Evolutionary conservation across 2,888 invertebrate species (phyloP).

Genomic region (Argyresthia albistria): DNA sequence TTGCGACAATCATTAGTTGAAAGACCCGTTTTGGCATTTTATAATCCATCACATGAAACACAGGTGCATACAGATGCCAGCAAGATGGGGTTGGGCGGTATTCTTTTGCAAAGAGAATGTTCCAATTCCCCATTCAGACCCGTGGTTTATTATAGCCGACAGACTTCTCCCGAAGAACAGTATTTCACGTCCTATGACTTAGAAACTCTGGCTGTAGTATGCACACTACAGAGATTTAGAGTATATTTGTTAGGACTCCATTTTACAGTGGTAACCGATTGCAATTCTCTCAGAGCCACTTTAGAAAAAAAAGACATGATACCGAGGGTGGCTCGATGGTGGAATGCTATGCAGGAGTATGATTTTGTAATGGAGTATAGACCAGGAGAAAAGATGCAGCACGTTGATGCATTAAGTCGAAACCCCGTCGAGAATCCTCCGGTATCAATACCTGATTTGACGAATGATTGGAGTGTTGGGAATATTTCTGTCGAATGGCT

Average conservation of each 20-base stretch:
- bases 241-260: conserved; percentile 17
- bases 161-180: conserved; percentile 21
- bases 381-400: conserved; percentile 20
- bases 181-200: conserved; percentile 28
- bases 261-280: conserved; percentile 17
- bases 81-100: conserved; percentile 17
- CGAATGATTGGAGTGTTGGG: conserved; percentile 5
- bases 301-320: conserved; percentile 18
- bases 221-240: conserved; percentile 14
- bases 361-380: conserved; percentile 19
- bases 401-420: conserved; percentile 21
- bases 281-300: conserved; percentile 19
- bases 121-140: conserved; percentile 9
- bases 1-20: conserved; percentile 17
- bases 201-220: conserved; percentile 26
- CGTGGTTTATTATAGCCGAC: conserved; percentile 24
- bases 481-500: conserved; percentile 7
- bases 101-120: conserved; percentile 12
- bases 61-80: conserved; percentile 13
- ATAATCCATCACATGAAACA: conserved; percentile 13
- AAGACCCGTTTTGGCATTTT: conserved; percentile 22
- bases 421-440: conserved; percentile 13
- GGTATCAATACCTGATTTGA: neutral
- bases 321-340: conserved; percentile 26
- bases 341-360: conserved; percentile 13